These are phyloP conservation scores for Berghia stephanieae DNA, from an alignment of 1,140 invertebrate genomes.

Conservation along the genomic window DNA sequence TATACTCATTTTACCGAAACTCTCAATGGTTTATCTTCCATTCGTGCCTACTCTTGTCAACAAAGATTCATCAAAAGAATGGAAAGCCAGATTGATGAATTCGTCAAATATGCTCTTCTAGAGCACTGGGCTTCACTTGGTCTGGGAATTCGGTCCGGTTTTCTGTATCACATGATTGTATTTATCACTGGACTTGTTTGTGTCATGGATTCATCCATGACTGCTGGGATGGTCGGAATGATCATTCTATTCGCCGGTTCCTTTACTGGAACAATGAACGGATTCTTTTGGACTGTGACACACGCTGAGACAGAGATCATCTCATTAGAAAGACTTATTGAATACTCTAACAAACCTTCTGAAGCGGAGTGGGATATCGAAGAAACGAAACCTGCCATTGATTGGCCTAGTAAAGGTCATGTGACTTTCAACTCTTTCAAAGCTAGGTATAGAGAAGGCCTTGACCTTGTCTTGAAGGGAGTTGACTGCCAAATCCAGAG, in stretches of 20 bases:
- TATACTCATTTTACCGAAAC: background rate
- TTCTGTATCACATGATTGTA: background rate
- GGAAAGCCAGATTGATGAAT: background rate
- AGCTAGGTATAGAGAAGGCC: too few relatives aligned
- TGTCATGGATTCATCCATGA: background rate
- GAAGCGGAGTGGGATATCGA: constrained; percentile 17
- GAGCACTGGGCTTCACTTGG: too few relatives aligned
- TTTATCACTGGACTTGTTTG: background rate
- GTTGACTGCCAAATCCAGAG: background rate
- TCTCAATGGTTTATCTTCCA: background rate
- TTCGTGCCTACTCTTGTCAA: background rate
- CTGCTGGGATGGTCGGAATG: too few relatives aligned
- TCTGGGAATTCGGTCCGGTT: background rate
- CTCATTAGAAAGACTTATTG: constrained; percentile 13
- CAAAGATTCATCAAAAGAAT: background rate
- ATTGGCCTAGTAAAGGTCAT: constrained; percentile 8
- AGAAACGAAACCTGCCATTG: background rate
- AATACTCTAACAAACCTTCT: constrained; percentile 9
- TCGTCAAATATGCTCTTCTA: background rate
- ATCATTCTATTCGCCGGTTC: too few relatives aligned
- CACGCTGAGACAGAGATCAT: constrained; percentile 14
- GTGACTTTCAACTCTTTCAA: background rate
- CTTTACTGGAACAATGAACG: too few relatives aligned
- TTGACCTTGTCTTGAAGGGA: background rate
- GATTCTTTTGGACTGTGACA: too few relatives aligned